phyloP scores from a whole-genome alignment of 37 sponge, comb jelly and placozoan species.

The Aplysina aerophoba region DNA sequence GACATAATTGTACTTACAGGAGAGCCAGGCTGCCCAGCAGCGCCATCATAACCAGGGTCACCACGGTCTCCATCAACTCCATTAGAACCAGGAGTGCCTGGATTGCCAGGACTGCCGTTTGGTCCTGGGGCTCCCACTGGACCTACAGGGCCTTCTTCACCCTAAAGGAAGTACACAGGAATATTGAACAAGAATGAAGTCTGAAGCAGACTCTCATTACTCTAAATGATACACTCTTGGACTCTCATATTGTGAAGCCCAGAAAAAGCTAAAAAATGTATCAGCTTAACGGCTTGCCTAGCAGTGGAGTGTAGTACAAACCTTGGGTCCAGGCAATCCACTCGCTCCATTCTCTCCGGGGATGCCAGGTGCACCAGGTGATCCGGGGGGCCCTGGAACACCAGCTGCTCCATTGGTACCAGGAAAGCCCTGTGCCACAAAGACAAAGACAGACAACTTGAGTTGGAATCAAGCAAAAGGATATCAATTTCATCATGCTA shows the following conservation, averaged over 20 bases:
- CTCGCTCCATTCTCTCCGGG: conserved; percentile 63
- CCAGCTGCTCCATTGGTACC: conserved; percentile 66
- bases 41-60: conserved; percentile 48
- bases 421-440: conserved; percentile 45
- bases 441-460: neutral
- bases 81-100: conserved; percentile 9
- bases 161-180: neutral
- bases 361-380: conserved; percentile 47
- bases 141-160: conserved; percentile 5
- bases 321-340: conserved; percentile 57
- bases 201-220: neutral
- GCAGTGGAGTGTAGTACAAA: too few relatives aligned
- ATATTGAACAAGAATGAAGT: neutral
- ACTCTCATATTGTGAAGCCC: neutral
- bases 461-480: too few relatives aligned
- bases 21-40: conserved; percentile 38
- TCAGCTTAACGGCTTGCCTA: too few relatives aligned
- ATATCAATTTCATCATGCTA: too few relatives aligned
- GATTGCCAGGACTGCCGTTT: conserved; percentile 19
- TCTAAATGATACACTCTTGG: neutral
- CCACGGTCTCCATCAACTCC: conserved; percentile 37
- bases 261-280: too few relatives aligned
- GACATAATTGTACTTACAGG: neutral
- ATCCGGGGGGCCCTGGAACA: conserved; percentile 43
- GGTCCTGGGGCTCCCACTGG: conserved; percentile 33